These are phyloP conservation scores for Cynoglossus semilaevis DNA, from an alignment of 2,113 vertebrate species.

Conservation along the genomic window DNA sequence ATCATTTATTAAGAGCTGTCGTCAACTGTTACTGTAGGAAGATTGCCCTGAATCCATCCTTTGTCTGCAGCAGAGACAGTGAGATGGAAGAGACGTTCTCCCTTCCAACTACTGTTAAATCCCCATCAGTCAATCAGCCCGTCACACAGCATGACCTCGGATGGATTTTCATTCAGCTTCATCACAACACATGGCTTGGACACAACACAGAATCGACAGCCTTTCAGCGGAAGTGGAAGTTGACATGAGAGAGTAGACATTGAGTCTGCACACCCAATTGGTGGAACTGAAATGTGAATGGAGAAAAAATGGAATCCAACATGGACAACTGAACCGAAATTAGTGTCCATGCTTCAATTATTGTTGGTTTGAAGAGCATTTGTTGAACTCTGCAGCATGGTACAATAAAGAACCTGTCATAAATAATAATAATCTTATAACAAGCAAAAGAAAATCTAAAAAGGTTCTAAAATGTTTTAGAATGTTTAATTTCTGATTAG, in stretches of 20 bases:
- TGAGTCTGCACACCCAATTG: no score
- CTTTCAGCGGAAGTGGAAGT: background rate
- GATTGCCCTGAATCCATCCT: background rate
- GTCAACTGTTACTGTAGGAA: constrained; percentile 7
- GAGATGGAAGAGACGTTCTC: background rate
- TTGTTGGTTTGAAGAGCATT: no score
- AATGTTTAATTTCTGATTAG: no score
- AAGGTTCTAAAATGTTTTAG: no score
- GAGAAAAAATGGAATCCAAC: background rate
- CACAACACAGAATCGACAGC: background rate
- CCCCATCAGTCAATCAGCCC: background rate
- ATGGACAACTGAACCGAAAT: background rate
- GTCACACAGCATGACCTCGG: background rate
- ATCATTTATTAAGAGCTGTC: constrained; percentile 28
- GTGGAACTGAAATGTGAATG: background rate
- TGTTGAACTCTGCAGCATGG: background rate
- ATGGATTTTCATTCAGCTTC: constrained; percentile 10
- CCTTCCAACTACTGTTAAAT: background rate
- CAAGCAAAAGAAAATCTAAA: no score
- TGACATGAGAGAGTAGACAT: background rate
- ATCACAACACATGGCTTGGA: background rate
- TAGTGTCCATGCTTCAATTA: no score
- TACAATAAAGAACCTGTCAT: no score
- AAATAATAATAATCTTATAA: no score
- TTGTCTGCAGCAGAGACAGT: background rate